Conservation (phyloP, 2,113 vertebrate genomes). For the Suricata suricatta region DNA sequence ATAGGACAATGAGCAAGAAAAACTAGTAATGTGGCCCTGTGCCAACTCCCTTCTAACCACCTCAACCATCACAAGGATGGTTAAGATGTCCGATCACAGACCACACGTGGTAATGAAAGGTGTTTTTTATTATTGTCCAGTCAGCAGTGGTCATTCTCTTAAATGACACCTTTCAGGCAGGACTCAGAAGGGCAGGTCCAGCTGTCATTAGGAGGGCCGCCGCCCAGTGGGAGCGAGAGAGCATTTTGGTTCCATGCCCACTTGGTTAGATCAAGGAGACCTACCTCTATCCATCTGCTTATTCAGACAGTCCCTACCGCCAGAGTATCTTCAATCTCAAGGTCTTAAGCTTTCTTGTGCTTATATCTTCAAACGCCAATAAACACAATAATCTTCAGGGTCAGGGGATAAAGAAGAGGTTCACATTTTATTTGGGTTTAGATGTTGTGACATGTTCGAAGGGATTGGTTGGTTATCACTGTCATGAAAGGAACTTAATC, state of each 20-base stretch:
- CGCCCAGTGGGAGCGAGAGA: accelerated
- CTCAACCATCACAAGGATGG: no score
- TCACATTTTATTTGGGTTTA: constrained; percentile 31
- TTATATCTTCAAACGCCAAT: not conserved
- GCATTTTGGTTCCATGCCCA: not conserved
- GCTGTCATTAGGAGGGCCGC: accelerated
- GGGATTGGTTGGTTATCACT: not conserved
- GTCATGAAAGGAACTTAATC: constrained; percentile 6
- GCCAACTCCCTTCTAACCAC: not conserved
- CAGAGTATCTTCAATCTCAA: not conserved
- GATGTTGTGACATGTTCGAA: constrained; percentile 27
- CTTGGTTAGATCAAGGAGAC: not conserved
- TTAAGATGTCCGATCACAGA: not conserved
- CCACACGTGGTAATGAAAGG: not conserved
- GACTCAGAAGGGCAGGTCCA: not conserved
- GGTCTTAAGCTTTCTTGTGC: not conserved
- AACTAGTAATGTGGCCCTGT: not conserved
- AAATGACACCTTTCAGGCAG: not conserved
- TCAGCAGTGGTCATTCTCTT: not conserved
- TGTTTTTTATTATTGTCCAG: not conserved
- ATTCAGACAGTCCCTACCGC: not conserved
- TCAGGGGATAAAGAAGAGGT: constrained; percentile 11
- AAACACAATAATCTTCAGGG: constrained; percentile 5
- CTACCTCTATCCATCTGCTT: not conserved
- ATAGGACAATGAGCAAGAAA: not conserved